phyloP scores from a whole-genome alignment of 2,888 invertebrate species.

The Euplexia lucipara region DNA sequence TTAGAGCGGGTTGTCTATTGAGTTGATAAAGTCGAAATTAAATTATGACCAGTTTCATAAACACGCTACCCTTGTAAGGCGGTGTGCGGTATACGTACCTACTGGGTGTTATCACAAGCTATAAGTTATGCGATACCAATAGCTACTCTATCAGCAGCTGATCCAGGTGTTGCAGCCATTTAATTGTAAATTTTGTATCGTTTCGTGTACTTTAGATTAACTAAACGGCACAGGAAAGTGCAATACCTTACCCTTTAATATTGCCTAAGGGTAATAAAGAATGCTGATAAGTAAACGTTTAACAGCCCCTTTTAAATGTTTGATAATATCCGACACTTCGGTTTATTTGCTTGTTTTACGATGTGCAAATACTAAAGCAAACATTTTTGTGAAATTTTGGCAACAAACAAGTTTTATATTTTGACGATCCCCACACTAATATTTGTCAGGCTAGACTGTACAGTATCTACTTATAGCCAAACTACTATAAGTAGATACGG shows the following conservation, averaged over 20 bases:
- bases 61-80: conserved; percentile 48
- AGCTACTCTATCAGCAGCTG: conserved; percentile 45
- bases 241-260: conserved; percentile 40
- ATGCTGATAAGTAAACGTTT: conserved; percentile 54
- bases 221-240: conserved; percentile 51
- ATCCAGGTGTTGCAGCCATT: conserved; percentile 47
- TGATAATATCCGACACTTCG: conserved; percentile 43
- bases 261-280: conserved; percentile 47
- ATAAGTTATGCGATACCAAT: conserved; percentile 57
- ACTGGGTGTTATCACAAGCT: conserved; percentile 49
- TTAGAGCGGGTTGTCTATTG: conserved; percentile 50
- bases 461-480: too few relatives aligned
- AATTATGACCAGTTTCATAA: conserved; percentile 66
- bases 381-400: conserved; percentile 38
- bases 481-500: too few relatives aligned
- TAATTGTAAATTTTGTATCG: conserved; percentile 56
- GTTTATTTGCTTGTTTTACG: conserved; percentile 49
- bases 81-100: conserved; percentile 26
- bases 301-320: conserved; percentile 54
- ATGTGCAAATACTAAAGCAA: conserved; percentile 39
- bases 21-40: conserved; percentile 64
- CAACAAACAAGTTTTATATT: conserved; percentile 21
- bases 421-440: background rate
- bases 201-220: conserved; percentile 50
- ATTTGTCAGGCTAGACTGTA: too few relatives aligned